Base-by-base conservation (phyloP, 2,113 vertebrate genomes). In the Oreocharis arfaki region DNA sequence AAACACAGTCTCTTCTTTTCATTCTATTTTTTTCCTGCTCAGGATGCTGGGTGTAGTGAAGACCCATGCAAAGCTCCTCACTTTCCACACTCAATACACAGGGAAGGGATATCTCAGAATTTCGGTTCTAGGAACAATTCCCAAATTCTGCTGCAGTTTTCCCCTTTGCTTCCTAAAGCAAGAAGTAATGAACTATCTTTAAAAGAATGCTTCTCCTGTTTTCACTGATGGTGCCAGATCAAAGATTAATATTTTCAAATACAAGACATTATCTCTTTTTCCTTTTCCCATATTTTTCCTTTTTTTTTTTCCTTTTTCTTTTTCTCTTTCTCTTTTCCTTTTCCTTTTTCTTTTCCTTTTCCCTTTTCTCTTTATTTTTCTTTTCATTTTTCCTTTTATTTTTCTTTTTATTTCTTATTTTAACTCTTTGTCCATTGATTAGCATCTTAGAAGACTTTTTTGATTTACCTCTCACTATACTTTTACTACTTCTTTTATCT, bases 1-100 rank as follows among this genome's bases (percentile, higher is more conserved):
- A 71, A 71, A 13, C 28, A 42, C 5, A 35, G 14, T 5, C 4
- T 11, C 8, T 52, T 75, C 9, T 39, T 68, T 77, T 64, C 37
- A 64, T 5, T 24, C 22, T 17, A 7, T 20, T n/a, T 13, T 19
- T 80, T 59, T 67, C 7, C 18, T 7, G 1, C 9, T 87, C 21
- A 69, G 27, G 11, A 11, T 69, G 8, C 14, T 46, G 11, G 2
- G 5, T 47, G 8, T 46, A 35, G 16, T 39, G 41, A 71, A 83
- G 75, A 2, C 2, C 0, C 3, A 3, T 18, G 13, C 1, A 4
- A 67, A 65, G 18, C 4, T 65, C 56, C 10, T 46, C 32, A 26
- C 3, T 78, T 77, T 75, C 37, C 32, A 39, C 7, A 59, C 56
- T 42, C 20, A 67, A 7, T 46, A 28, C 1, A 1, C 11, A 71